Evolutionary conservation across 92 coral and sea anemone genomes (phyloP), one percentile per base, ranked within the genome.

Genomic region (Porites lobata): DNA sequence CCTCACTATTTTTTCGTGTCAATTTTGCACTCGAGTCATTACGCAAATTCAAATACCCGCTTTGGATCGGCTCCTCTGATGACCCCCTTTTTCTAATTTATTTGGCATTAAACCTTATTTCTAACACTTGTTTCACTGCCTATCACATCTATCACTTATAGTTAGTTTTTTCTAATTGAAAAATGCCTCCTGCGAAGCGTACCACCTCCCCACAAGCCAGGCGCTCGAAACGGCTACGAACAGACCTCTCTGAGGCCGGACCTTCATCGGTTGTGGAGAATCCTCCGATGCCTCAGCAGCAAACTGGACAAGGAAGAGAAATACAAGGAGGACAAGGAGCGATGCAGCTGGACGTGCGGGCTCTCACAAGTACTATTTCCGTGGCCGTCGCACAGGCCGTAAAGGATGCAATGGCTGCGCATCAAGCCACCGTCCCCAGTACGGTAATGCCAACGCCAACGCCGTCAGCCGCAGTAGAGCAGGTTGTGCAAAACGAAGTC

Each of bases 141-240:
- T 8, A 22, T 67, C 26, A 47, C 72, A 9, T 67, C 43, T 21
- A 67, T 67, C 29, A 26, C 29, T 26, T 26, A 67, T 67, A 8
- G 72, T 67, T 67, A 38, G 72, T 67, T 21, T 67, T 67, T 38
- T 67, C 26, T 67, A 12, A 67, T 67, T 67, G 72, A 2, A 74
- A 19, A 52, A 74, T 74, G 78, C 78, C 78, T n/a, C 78, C 78
- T 3, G 21, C 51, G 8, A 52, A 53, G 78, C 64, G 64, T 74
- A 6, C 64, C 59, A 43, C 77, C 52, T 17, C 43, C 14, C 17
- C 78, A 8, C 29, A 26, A 26, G 50, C 17, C 11, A 74, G 78
- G 14, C 63, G 78, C 2, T 74, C 78, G 1, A 74, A 74, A 24
- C 59, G 47, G 9, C 64, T 19, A 21, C 72, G 72, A 47, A 47